A percentile compares a stretch with the other conserved stretches of the same genome.
Evolutionary conservation across 2,113 vertebrate genomes (phyloP).

Genomic region (Rhinopomastus cyanomelas): DNA sequence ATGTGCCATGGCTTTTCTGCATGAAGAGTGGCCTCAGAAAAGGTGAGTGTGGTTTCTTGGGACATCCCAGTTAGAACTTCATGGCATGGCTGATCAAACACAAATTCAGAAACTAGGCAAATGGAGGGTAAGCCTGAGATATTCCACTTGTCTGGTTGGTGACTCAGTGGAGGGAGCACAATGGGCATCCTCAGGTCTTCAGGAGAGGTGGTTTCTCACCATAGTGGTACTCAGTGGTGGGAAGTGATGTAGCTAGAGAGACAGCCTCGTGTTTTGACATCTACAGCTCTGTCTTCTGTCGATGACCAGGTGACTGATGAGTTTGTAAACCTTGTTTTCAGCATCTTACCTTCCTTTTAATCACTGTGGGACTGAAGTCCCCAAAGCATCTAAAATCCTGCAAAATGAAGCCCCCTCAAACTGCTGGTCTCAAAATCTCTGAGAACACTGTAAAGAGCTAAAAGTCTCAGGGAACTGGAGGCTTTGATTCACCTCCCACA

Average conservation of each 20-base stretch:
- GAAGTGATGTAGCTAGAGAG: background rate
- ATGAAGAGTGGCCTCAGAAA: background rate
- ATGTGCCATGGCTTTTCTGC: background rate
- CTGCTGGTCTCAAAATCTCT: rapidly evolving
- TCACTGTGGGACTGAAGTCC: background rate
- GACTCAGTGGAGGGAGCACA: background rate
- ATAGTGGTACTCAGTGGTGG: background rate
- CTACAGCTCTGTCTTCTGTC: background rate
- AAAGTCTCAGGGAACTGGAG: background rate
- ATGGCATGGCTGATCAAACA: background rate
- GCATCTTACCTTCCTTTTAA: background rate
- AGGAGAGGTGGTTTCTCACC: background rate
- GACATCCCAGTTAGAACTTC: background rate
- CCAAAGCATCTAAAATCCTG: background rate
- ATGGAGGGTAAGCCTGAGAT: background rate
- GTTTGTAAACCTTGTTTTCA: background rate
- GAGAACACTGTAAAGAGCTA: background rate
- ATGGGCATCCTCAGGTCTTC: background rate
- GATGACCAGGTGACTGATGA: background rate
- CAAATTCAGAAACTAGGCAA: background rate
- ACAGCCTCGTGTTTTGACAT: background rate
- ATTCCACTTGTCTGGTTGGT: rapidly evolving
- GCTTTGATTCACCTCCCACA: background rate
- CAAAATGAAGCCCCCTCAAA: background rate
- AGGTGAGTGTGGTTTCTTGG: background rate